Base-by-base conservation (phyloP, 2,888 invertebrate species). In the Papilio gigon region DNA sequence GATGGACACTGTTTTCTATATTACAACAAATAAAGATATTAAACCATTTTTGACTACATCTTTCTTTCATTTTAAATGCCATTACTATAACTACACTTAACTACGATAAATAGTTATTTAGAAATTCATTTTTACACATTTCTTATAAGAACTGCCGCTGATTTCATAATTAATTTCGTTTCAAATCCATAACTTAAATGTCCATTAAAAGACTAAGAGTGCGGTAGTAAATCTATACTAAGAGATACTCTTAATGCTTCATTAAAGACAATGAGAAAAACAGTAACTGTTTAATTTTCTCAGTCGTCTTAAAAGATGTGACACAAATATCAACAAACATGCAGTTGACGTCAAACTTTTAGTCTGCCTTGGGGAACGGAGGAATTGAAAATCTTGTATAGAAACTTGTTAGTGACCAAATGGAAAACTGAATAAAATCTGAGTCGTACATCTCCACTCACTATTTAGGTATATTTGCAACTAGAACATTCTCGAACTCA, bases 321-420 rank as follows among this genome's bases (percentile, higher is more conserved):
- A 14, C 14, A 40, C 42, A 42, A 42, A 42, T 42, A 42, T 42
- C 40, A 40, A 40, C 40, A 40, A n/a, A 40, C n/a, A 40, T 40
- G n/a, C 40, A 40, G 40, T 40, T 40, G 4, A n/a, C 40, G n/a
- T n/a, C 4, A n/a, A n/a, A 40, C 40, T 40, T 37, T 1, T 12
- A 12, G 14, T 11, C 14, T 35, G 12, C 14, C n/a, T 14, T 40
- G 12, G 4, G 37, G n/a, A n/a, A n/a, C 42, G 42, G 8, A 42
- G n/a, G 17, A 17, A 42, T 42, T 42, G 42, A 17, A 42, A 42
- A 17, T 42, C 6, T 42, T 42, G 3, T 42, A 8, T 17, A 42
- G 17, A 11, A 42, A 42, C 17, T 42, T 42, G 17, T 17, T 17
- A 42, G 17, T 42, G 8, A 42, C 42, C n/a, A 17, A 42, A 17